Base-by-base conservation (phyloP, 1,140 invertebrate species). In the Onthophagus taurus region DNA sequence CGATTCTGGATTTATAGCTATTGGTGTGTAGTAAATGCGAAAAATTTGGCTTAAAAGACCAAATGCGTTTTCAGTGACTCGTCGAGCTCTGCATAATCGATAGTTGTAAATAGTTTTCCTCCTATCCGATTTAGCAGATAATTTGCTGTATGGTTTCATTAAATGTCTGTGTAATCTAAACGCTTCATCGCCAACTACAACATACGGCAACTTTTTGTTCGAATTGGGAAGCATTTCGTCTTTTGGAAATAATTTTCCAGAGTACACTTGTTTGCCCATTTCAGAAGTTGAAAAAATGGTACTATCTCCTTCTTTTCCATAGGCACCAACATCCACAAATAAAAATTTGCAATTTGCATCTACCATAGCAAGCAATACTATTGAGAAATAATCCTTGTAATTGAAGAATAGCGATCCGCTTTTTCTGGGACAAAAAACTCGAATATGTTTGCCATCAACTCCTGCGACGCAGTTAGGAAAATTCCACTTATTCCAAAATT, bases 291-390 rank as follows among this genome's bases (percentile, higher is more conserved):
- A 9, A 39, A 47, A 65, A 42, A 66, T 52, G 17, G 45, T 49
- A 24, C 59, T 57, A 50, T 71, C 65, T 18, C 60, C 52, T 49
- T 65, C 53, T 43, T 53, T 63, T 7, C 66, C 67, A 48, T 63
- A 64, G 2, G 59, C 52, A 29, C 68, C 67, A 8, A 72, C 58
- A n/a, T 72, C 63, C 26, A 72, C 51, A 34, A 47, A 50, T 17
- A 63, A 54, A 52, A 71, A 72, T 46, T 63, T 60, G 48, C 61
- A 71, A 42, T 70, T 55, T 3, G 63, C 63, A 57, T 74, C 67
- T 14, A 67, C 68, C 4, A 72, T 31, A 3, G 64, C 72, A 29
- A 70, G 50, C 11, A 74, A 47, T 19, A 72, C 65, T 30, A 70
- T 59, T 18, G 61, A 68, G 53, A 64, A 70, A 51, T 48, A 59